A percentile compares a stretch with the other conserved stretches of the same genome.
Evolutionary conservation across 2,797 vertebrate species (phyloP).

Genomic region (Lycodopsis pacificus): DNA sequence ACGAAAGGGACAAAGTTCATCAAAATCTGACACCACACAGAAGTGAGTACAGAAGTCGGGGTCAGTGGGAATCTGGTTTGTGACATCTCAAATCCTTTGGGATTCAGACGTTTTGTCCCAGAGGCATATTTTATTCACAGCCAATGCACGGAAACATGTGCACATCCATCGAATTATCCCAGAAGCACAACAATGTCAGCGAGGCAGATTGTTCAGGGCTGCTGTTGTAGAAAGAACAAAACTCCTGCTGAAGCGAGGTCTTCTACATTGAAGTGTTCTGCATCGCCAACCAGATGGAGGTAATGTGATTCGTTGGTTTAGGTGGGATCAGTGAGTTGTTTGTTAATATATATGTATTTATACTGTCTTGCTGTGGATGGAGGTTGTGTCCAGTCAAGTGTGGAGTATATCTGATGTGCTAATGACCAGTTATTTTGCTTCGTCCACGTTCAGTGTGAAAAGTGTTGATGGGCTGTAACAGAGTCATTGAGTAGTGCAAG

Average conservation of each 20-base stretch:
- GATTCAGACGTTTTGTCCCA: background rate
- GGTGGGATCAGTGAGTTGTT: background rate
- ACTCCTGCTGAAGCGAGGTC: background rate
- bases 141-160: background rate
- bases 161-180: background rate
- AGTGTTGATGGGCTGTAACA: background rate
- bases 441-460: background rate
- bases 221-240: background rate
- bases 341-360: background rate
- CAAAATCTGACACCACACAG: constrained; percentile 47
- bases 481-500: background rate
- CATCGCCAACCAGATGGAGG: background rate
- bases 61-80: constrained; percentile 63
- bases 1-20: constrained; percentile 44
- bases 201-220: constrained; percentile 1
- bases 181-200: background rate
- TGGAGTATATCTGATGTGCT: background rate
- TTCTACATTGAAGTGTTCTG: background rate
- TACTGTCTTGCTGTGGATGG: background rate
- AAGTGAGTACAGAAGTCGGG: constrained; percentile 53
- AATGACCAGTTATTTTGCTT: background rate
- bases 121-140: background rate
- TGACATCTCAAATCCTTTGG: constrained; percentile 65
- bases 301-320: background rate
- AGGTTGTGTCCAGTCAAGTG: background rate